phyloP scores from a whole-genome alignment of 1,140 invertebrate species.

The Megathymus violae region DNA sequence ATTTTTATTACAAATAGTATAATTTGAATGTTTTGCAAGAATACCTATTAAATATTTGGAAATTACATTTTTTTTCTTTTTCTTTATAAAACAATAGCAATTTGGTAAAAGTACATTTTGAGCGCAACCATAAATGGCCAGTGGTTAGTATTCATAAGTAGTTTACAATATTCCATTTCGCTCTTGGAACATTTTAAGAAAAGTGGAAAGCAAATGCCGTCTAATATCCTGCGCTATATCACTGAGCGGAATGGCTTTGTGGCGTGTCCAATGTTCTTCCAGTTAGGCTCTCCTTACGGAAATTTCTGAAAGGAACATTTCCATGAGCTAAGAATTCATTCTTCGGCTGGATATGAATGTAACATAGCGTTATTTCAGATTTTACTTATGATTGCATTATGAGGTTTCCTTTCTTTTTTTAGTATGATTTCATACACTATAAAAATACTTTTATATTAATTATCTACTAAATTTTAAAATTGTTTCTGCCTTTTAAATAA shows the following conservation, averaged over 20 bases:
- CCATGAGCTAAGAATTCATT: slow-evolving; percentile 61
- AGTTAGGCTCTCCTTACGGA: slow-evolving; percentile 59
- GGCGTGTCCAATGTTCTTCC: slow-evolving; percentile 52
- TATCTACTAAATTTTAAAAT: no score
- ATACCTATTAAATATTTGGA: no score
- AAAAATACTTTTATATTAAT: no score
- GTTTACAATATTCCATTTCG: slow-evolving; percentile 10
- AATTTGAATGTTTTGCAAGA: no score
- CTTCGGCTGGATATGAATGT: slow-evolving; percentile 54
- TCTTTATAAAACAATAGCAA: no score
- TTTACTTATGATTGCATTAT: not conserved
- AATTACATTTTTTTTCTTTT: no score
- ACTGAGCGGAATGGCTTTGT: slow-evolving; percentile 47
- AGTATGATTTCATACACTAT: not conserved
- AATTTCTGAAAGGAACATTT: slow-evolving; percentile 72
- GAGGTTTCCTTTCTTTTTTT: not conserved
- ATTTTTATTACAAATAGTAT: no score
- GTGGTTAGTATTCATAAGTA: slow-evolving; percentile 1
- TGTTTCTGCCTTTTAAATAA: no score
- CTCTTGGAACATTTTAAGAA: slow-evolving; percentile 22
- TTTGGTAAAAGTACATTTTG: not conserved
- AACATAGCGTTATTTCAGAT: slow-evolving; percentile 23
- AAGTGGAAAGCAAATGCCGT: slow-evolving; percentile 38
- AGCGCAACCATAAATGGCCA: not conserved
- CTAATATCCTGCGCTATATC: slow-evolving; percentile 46